Evolutionary conservation across 2,113 vertebrate species (phyloP), one percentile per base, ranked within the genome.

Genomic region (Narcine bancroftii): DNA sequence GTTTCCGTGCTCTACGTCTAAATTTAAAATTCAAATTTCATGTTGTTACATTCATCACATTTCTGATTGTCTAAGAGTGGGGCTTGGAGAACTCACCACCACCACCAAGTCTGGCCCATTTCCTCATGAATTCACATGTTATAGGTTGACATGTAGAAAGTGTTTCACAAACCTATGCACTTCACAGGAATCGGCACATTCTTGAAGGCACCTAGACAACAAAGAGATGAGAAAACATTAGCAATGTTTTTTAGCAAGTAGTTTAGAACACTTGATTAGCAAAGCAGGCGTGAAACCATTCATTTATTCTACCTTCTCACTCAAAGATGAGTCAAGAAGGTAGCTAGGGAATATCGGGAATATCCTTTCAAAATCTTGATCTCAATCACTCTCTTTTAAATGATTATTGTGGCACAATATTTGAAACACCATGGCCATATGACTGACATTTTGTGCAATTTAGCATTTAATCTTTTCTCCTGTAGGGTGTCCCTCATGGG

Each of bases 401-500:
- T 47, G 45, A 17, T 42, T 26, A 47, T 26, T 69, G 63, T 45
- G 6, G 79, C 13, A 39, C 39, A 36, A 24, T 79, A 24, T 13
- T 29, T 83, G 21, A 83, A 83, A 83, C 45, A 9, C 45, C 29
- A 50, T 53, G 47, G 79, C 45, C 47, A 39, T 42, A 42, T 45
- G 76, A 47, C 76, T 79, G 36, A 24, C 39, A 79, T 26, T 42
- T 79, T 79, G 15, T 65, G 60, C 11, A 66, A 42, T 5, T 89
- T 69, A 89, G 63, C 36, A 5, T 89, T 89, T 89, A 56, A 89
- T 89, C 60, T 26, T 89, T 89, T 66, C 47, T 39, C 47, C 89
- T 65, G 63, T 69, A 33, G 65, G 29, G 66, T 47, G 39, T 3
- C 39, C 45, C 65, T 47, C 26, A 42, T 42, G 66, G 39, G 89